Evolutionary conservation across 2,113 vertebrate species (phyloP), one percentile per base, ranked within the genome.

Genomic region (Mus spicilegus): DNA sequence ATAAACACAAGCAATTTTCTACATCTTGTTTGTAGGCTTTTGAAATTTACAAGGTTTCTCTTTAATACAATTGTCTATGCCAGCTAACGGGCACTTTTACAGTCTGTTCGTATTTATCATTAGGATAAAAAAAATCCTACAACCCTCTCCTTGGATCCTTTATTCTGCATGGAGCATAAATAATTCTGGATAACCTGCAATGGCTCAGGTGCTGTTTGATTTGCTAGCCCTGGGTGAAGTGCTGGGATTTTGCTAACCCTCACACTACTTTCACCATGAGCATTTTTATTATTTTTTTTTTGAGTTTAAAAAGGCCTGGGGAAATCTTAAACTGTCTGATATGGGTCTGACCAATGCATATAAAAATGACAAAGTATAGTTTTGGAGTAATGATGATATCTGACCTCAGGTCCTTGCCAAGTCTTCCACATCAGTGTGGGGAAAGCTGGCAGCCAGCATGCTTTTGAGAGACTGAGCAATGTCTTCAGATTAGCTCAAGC

Each of bases 1-100:
- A 95, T 95, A 96, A 97, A 94, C 26, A 4, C 24, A 76, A 80
- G 94, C 94, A 94, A 96, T 97, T 97, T 96, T 91, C 97, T 80
- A 63, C 84, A 77, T 96, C 96, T 89, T 76, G 89, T 82, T 95
- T 70, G 19, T 49, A 6, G 80, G 89, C 93, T 91, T 97, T 97
- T 93, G 97, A 97, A 94, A 97, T 95, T 94, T 95, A 95, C 82
- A 95, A 65, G 89, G 95, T 94, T 95, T 96, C 78, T 65, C 75
- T 96, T 92, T 96, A 85, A 97, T 54, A 58, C 82, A 94, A 95
- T 96, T 96, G 95, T 96, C 93, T 95, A 33, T 80, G 90, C 95
- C 73, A 54, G 94, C 87, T 94, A 96, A 96, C 77, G 90, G 90
- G 96, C 77, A 58, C 49, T 86, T 96, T 95, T 89, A 87, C 39